Evolutionary conservation across 2,888 invertebrate species (phyloP).

Genomic region (Lochmaea crataegi): DNA sequence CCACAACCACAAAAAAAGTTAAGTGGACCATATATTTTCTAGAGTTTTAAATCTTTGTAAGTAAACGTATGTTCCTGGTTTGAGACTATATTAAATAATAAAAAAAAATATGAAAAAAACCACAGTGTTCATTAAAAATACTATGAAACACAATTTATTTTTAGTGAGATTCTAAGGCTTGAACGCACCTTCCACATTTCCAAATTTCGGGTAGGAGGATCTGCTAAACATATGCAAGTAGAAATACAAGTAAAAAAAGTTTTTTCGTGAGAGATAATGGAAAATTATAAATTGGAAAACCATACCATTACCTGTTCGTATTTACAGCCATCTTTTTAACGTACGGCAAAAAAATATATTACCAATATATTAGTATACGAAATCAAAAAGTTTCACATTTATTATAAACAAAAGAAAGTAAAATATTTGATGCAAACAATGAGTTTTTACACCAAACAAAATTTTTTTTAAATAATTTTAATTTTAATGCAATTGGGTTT

Average conservation of each 20-base stretch:
- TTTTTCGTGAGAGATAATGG: slow-evolving; percentile 41
- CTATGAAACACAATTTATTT: slow-evolving; percentile 37
- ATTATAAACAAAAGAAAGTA: slow-evolving; percentile 31
- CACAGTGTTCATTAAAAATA: slow-evolving; percentile 40
- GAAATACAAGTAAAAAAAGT: slow-evolving; percentile 50
- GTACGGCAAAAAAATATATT: slow-evolving; percentile 65
- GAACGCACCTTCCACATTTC: slow-evolving; percentile 64
- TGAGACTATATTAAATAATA: slow-evolving; percentile 27
- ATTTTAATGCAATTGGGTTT: not conserved
- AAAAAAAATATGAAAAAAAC: slow-evolving; percentile 30
- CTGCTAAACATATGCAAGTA: slow-evolving; percentile 63
- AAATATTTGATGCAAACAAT: slow-evolving; percentile 10
- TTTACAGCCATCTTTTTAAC: slow-evolving; percentile 59
- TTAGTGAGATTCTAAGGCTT: slow-evolving; percentile 53
- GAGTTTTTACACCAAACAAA: slow-evolving; percentile 32
- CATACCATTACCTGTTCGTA: slow-evolving; percentile 61
- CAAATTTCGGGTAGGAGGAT: slow-evolving; percentile 51
- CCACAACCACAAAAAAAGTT: not conserved
- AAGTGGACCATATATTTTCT: not conserved
- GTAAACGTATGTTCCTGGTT: slow-evolving; percentile 32
- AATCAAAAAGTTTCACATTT: slow-evolving; percentile 26
- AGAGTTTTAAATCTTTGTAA: slow-evolving; percentile 1
- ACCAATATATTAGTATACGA: slow-evolving; percentile 61
- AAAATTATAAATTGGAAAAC: slow-evolving; percentile 47
- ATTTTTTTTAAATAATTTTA: not conserved